Evolutionary conservation across 2,888 invertebrate genomes (phyloP).

Genomic region (Acleris emargana): DNA sequence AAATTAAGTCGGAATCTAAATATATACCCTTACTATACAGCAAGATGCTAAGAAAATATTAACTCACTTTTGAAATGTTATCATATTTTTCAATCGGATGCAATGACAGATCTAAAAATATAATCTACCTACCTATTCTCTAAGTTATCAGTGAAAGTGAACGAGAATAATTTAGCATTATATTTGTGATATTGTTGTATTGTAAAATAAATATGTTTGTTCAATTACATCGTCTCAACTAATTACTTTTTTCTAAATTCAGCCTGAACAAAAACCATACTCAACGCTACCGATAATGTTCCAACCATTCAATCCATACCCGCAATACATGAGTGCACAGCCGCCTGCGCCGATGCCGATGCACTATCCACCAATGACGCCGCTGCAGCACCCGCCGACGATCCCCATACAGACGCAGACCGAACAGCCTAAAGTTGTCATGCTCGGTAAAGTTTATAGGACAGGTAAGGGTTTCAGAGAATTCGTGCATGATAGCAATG

Average conservation of each 20-base stretch:
- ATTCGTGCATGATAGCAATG: conserved; percentile 25
- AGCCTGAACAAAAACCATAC: conserved; percentile 77
- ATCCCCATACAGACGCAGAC: conserved; percentile 62
- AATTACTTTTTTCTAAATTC: conserved; percentile 50
- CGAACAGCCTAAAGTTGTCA: conserved; percentile 81
- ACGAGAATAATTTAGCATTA: no score
- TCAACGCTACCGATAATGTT: conserved; percentile 75
- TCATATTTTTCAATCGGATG: no score
- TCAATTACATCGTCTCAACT: not conserved
- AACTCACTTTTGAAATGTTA: no score
- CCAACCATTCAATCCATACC: conserved; percentile 73
- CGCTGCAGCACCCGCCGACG: conserved; percentile 57
- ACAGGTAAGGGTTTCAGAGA: conserved; percentile 35
- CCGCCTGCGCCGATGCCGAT: conserved; percentile 68
- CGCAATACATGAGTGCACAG: conserved; percentile 63
- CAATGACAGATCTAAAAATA: no score
- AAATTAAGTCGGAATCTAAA: no score
- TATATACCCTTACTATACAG: no score
- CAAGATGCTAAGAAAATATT: no score
- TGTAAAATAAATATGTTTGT: no score
- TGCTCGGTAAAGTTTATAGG: conserved; percentile 74
- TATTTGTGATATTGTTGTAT: no score
- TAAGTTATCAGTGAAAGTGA: no score
- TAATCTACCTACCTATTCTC: no score
- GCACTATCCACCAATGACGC: conserved; percentile 74